phyloP scores from a whole-genome alignment of 2,888 invertebrate species.

The Xestia xanthographa region DNA sequence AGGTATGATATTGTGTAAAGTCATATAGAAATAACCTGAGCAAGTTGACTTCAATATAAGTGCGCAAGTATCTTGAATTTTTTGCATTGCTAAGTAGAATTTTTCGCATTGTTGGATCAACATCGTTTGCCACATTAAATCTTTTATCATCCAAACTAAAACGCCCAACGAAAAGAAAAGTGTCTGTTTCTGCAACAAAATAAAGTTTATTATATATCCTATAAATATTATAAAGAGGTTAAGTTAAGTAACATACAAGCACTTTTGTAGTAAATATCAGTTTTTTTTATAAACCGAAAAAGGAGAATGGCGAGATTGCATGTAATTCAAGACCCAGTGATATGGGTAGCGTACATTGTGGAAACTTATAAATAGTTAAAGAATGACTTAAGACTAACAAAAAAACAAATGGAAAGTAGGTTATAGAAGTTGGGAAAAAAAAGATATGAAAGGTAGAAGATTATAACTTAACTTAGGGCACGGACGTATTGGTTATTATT shows the following conservation, averaged over 20 bases:
- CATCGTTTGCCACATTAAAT: conserved; percentile 5
- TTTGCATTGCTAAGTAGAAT: conserved; percentile 9
- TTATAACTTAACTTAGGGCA: too few species aligned
- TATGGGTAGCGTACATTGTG: too few species aligned
- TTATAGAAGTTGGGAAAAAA: too few species aligned
- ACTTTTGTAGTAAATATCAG: too few species aligned
- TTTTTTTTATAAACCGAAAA: too few species aligned
- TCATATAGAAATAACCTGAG: conserved; percentile 10
- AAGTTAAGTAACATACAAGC: not conserved
- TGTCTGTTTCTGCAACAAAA: not conserved
- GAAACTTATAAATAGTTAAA: too few species aligned
- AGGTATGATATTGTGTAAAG: not conserved
- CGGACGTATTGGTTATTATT: too few species aligned
- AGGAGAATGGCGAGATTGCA: too few species aligned
- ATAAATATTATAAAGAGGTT: not conserved
- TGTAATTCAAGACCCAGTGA: too few species aligned
- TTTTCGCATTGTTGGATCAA: conserved; percentile 20
- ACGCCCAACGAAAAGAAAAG: accelerated
- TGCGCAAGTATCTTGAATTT: conserved; percentile 19
- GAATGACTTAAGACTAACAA: too few species aligned
- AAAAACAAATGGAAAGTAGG: too few species aligned
- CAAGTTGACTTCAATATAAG: not conserved
- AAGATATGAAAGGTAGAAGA: too few species aligned
- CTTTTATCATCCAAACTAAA: conserved; percentile 5
- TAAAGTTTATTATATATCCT: not conserved